Evolutionary conservation across 2,888 invertebrate genomes (phyloP), one percentile per base, ranked within the genome.

Genomic region (Flabesymbios commensalis): DNA sequence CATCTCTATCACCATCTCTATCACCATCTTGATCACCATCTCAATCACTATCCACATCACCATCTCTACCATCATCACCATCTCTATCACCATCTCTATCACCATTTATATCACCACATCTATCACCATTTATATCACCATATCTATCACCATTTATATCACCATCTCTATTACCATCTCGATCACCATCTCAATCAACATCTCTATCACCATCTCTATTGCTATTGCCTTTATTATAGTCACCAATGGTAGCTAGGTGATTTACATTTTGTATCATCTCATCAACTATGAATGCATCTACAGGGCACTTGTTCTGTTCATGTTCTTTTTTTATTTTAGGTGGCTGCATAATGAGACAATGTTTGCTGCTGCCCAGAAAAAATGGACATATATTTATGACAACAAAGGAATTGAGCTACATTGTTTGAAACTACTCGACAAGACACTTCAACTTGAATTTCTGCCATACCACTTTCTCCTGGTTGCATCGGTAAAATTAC

Each of bases 341-440:
- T 83, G 81, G 81, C 74, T 86, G 3, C 99, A 99, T 82, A 86
- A 92, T 49, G 97, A 98, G 84, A 96, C 93, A 5, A 94, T 98
- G 94, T 91, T 93, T 83, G 99, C 99, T 0, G 93, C 91, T 3
- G 97, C 98, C 0, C 99, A 99, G 82, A 96, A 95, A 77, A 88
- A 92, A 72, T 97, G 95, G 94, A 89, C 95, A 0, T 92, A 94
- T 76, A 90, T 99, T 68, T 99, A 99, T 80, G 99, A 99, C 80
- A 94, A 94, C 76, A 90, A 92, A 75, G 98, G 98, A n/a, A 90
- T 90, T 45, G 99, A 99, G 83, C 80, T 99, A 57, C 99, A 99
- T 81, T 98, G 98, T 80, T 81, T 99, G 0, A 98, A 98, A 83
- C 86, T 85, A 67, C 85, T 99, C 82, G 87, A 91, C 79, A 88